These are phyloP conservation scores for Microcaecilia unicolor DNA, from an alignment of 2,797 vertebrate genomes.

Conservation along the genomic window DNA sequence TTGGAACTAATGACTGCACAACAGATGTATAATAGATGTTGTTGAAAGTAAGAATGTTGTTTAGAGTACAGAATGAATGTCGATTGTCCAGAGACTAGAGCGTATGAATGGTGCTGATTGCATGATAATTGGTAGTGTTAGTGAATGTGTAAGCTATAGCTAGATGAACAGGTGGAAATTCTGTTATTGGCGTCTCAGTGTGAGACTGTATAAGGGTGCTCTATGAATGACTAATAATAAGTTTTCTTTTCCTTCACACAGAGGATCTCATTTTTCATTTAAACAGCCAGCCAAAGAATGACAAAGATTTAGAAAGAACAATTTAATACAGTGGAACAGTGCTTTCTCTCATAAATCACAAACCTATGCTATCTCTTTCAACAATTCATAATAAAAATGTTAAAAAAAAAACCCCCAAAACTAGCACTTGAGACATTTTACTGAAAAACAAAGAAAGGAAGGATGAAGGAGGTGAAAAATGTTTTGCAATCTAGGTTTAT, in stretches of 20 bases:
- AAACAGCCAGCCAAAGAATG: conserved; percentile 35
- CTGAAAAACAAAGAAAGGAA: too few relatives aligned
- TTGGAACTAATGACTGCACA: conserved; percentile 45
- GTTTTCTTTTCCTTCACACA: conserved; percentile 40
- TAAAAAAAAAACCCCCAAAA: too few relatives aligned
- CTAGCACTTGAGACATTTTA: too few relatives aligned
- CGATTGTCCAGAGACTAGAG: conserved; percentile 61
- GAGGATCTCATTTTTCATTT: conserved; percentile 36
- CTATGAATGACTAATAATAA: conserved; percentile 42
- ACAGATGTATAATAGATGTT: conserved; percentile 65
- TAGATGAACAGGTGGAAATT: conserved; percentile 52
- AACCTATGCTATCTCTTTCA: too few relatives aligned
- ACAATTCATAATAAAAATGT: too few relatives aligned
- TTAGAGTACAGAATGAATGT: conserved; percentile 56
- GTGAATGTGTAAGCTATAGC: conserved; percentile 60
- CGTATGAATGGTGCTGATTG: conserved; percentile 57
- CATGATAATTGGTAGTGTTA: conserved; percentile 65
- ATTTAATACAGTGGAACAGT: conserved; percentile 11
- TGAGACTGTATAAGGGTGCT: conserved; percentile 36
- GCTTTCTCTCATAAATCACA: too few relatives aligned
- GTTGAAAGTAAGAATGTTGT: conserved; percentile 56
- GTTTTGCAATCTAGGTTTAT: too few relatives aligned
- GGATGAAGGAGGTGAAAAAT: too few relatives aligned
- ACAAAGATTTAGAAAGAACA: conserved; percentile 18
- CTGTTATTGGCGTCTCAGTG: conserved; percentile 14